Conservation (phyloP, 2,888 invertebrate species). For the Ennomos fuscantarius region DNA sequence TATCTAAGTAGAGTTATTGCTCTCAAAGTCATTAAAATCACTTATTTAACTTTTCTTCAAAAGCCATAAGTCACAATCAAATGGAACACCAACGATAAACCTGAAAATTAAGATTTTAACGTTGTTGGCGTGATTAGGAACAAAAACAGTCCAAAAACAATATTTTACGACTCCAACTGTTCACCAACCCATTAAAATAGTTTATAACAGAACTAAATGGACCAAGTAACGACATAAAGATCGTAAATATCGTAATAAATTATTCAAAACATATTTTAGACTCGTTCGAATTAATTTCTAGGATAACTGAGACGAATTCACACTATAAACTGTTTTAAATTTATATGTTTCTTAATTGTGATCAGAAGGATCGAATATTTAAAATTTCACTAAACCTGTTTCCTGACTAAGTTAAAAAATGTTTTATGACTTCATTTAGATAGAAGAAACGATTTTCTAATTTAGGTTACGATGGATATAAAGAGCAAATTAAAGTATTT, state of each 20-base stretch:
- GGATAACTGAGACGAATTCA: constrained; percentile 22
- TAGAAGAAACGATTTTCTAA: no score
- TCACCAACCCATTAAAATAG: constrained; percentile 15
- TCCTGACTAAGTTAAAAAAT: neutral
- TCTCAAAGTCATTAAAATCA: no score
- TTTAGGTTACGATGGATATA: no score
- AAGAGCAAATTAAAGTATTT: no score
- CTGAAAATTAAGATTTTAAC: constrained; percentile 4
- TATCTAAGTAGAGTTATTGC: no score
- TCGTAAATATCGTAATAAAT: constrained; percentile 28
- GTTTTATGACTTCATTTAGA: constrained; percentile 22
- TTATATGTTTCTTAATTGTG: constrained; percentile 8
- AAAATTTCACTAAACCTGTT: constrained; percentile 11
- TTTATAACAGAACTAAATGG: constrained; percentile 22
- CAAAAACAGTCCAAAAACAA: constrained; percentile 7
- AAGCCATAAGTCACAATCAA: neutral
- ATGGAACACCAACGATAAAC: constrained; percentile 7
- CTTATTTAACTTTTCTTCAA: neutral
- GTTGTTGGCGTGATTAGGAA: constrained; percentile 1
- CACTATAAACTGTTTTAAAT: constrained; percentile 20
- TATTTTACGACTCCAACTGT: constrained; percentile 20
- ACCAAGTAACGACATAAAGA: constrained; percentile 20
- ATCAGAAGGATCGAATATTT: constrained; percentile 9
- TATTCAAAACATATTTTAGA: constrained; percentile 25
- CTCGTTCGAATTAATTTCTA: constrained; percentile 25